These are phyloP conservation scores for Lontra canadensis DNA, from an alignment of 2,113 vertebrate genomes.

Conservation along the genomic window DNA sequence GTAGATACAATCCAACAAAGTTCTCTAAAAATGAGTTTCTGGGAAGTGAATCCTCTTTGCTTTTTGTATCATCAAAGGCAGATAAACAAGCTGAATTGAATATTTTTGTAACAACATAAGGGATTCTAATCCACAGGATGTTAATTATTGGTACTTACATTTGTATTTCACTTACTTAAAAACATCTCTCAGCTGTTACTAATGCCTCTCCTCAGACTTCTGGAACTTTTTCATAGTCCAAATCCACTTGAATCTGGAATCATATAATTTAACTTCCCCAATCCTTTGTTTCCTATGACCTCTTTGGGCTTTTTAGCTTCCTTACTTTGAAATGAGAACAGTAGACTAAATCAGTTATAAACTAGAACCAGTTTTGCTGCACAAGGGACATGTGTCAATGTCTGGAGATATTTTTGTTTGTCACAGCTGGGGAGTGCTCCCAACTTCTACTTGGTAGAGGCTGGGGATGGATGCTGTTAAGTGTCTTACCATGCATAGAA, in stretches of 20 bases:
- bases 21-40: background rate
- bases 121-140: background rate
- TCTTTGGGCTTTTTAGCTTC: background rate
- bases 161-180: constrained; percentile 37
- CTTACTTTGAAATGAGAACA: constrained; percentile 35
- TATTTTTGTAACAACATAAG: constrained; percentile 3
- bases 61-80: background rate
- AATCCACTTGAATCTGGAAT: background rate
- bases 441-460: background rate
- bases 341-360: background rate
- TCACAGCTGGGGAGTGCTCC: constrained; percentile 21
- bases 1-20: background rate
- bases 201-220: background rate
- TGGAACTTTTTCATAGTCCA: background rate
- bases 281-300: background rate
- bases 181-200: background rate
- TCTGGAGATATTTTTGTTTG: constrained; percentile 29
- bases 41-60: background rate
- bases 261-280: background rate
- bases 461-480: background rate
- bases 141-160: background rate
- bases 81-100: background rate
- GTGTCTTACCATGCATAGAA: background rate
- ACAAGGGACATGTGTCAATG: background rate
- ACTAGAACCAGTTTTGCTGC: background rate